A percentile compares a stretch with the other conserved stretches of the same genome.
Evolutionary conservation across 2,113 vertebrate genomes (phyloP).

Genomic region (Pygoscelis antarcticus): DNA sequence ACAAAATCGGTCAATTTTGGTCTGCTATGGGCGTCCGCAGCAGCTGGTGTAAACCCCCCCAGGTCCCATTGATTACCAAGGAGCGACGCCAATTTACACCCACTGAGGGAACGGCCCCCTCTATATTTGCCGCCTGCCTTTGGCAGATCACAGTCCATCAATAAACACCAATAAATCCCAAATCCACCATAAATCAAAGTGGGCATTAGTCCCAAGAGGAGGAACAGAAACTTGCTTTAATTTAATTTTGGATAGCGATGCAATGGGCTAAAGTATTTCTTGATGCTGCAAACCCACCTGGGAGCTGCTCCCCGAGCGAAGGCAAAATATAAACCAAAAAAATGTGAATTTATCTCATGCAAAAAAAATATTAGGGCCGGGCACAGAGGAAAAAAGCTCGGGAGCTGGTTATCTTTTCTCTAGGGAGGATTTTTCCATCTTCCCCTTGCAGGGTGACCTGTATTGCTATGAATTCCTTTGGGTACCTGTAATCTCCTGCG

Average conservation of each 20-base stretch:
- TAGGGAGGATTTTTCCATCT: background rate
- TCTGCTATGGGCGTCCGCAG: background rate
- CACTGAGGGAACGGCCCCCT: rapidly evolving
- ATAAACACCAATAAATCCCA: background rate
- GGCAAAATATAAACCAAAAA: background rate
- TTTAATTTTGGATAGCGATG: background rate
- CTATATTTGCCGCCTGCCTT: constrained; percentile 26
- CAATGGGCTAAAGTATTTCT: rapidly evolving
- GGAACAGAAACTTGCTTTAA: background rate
- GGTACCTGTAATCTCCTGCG: background rate
- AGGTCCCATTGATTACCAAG: background rate
- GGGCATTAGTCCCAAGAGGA: background rate
- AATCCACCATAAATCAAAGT: background rate
- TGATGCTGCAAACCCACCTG: background rate
- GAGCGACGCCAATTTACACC: background rate
- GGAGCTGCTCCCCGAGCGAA: background rate
- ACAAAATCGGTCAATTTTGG: constrained; percentile 17
- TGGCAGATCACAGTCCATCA: background rate
- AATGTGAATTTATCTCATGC: background rate
- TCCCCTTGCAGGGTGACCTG: background rate
- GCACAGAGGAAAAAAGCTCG: background rate
- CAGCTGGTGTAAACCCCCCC: background rate
- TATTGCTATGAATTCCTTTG: background rate
- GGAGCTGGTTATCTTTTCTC: background rate
- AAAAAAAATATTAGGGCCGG: background rate